Evolutionary conservation across 2,797 vertebrate species (phyloP).

Genomic region (Chrosomus eos): DNA sequence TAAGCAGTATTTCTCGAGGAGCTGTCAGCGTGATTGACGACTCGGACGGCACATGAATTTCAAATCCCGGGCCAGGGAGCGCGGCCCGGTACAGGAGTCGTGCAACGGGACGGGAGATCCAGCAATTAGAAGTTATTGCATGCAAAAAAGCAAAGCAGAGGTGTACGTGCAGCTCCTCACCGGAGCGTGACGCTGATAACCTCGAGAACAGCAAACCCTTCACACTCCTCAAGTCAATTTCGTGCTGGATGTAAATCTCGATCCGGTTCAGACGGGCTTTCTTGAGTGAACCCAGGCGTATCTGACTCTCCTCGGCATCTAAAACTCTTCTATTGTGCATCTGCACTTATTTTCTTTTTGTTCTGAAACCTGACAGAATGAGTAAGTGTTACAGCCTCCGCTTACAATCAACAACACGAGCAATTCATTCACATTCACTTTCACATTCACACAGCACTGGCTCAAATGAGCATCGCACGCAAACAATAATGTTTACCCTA

Average conservation of each 20-base stretch:
- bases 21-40: slow-evolving; percentile 77
- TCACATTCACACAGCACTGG: background rate
- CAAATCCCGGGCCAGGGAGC: slow-evolving; percentile 66
- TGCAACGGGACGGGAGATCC: slow-evolving; percentile 69
- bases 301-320: slow-evolving; percentile 34
- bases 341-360: slow-evolving; percentile 34
- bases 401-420: slow-evolving; percentile 34
- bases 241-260: slow-evolving; percentile 51
- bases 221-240: slow-evolving; percentile 56
- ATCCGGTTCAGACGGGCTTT: slow-evolving; percentile 5
- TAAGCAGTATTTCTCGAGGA: slow-evolving; percentile 62
- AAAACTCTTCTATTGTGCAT: slow-evolving; percentile 33
- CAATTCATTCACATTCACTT: slow-evolving; percentile 5
- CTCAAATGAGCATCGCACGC: background rate
- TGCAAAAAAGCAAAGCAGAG: slow-evolving; percentile 69
- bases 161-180: slow-evolving; percentile 51
- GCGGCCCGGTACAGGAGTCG: slow-evolving; percentile 72
- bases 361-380: slow-evolving; percentile 30
- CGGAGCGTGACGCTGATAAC: slow-evolving; percentile 50
- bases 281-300: slow-evolving; percentile 33
- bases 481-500: slow-evolving; percentile 3
- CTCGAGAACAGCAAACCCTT: slow-evolving; percentile 1
- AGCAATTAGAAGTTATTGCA: slow-evolving; percentile 75
- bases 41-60: slow-evolving; percentile 74
- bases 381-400: slow-evolving; percentile 1